phyloP scores from a whole-genome alignment of 2,888 invertebrate genomes.

The Frankliniella fusca region DNA sequence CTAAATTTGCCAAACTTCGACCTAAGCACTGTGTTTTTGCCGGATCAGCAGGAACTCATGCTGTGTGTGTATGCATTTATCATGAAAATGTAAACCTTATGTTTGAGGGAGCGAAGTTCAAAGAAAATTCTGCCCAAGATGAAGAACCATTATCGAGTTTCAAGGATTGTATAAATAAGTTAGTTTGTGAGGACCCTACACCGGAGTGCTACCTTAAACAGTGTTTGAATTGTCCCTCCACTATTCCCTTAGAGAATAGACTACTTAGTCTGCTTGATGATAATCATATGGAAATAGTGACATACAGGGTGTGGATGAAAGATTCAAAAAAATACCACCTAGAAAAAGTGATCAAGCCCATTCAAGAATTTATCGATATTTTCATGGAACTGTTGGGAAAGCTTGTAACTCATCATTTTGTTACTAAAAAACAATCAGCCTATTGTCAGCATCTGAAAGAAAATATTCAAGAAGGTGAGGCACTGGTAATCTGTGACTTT shows the following conservation, averaged over 20 bases:
- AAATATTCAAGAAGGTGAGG: conserved; percentile 33
- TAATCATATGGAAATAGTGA: conserved; percentile 19
- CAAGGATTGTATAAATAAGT: conserved; percentile 32
- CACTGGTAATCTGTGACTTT: conserved; percentile 38
- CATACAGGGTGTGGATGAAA: conserved; percentile 30
- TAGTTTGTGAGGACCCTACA: conserved; percentile 35
- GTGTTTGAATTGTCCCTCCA: conserved; percentile 32
- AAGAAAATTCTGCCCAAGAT: conserved; percentile 1
- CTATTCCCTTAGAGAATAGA: neutral
- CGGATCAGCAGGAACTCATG: conserved; percentile 38
- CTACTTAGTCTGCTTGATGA: neutral
- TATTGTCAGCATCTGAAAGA: conserved; percentile 37
- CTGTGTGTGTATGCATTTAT: conserved; percentile 39
- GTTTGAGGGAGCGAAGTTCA: conserved; percentile 35
- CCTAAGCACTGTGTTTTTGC: conserved; percentile 39
- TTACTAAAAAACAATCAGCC: conserved; percentile 37
- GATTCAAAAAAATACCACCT: conserved; percentile 30
- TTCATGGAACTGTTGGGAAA: conserved; percentile 30
- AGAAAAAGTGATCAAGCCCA: conserved; percentile 33
- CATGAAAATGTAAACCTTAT: conserved; percentile 40
- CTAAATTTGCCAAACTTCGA: conserved; percentile 37
- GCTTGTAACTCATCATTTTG: conserved; percentile 35
- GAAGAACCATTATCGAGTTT: conserved; percentile 28
- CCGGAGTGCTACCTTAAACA: conserved; percentile 33
- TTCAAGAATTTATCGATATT: conserved; percentile 31